A percentile compares a stretch with the other conserved stretches of the same genome.
Evolutionary conservation across 2,113 vertebrate genomes (phyloP).

Genomic region (Labeo rohita): DNA sequence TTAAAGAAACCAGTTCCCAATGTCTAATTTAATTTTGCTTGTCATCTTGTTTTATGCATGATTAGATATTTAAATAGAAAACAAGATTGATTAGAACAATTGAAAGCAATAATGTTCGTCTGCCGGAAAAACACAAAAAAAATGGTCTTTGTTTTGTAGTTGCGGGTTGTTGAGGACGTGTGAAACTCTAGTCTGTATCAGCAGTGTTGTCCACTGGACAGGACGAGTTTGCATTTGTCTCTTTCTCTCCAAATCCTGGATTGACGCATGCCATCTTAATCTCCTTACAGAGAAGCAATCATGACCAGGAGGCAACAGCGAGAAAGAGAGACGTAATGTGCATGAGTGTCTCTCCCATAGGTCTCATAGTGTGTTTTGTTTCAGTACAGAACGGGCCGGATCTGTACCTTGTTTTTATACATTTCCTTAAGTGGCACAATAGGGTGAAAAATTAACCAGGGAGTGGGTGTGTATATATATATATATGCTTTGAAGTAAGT

Average conservation of each 20-base stretch:
- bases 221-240: constrained; percentile 77
- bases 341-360: constrained; percentile 19
- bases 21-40: neutral
- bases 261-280: constrained; percentile 87
- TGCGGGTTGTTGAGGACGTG: constrained; percentile 32
- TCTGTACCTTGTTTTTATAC: neutral
- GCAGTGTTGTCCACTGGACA: constrained; percentile 62
- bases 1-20: neutral
- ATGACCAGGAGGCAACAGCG: constrained; percentile 55
- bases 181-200: constrained; percentile 15
- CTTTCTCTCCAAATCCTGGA: constrained; percentile 82
- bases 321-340: constrained; percentile 12
- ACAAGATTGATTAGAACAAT: neutral
- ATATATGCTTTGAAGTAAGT: neutral
- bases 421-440: neutral
- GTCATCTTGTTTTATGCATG: neutral
- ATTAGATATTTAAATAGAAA: neutral
- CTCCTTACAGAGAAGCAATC: constrained; percentile 85
- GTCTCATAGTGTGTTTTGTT: neutral
- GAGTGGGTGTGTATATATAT: no score
- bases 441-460: no score
- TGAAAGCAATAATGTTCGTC: neutral
- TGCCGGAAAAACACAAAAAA: neutral
- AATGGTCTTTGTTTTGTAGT: neutral
- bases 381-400: neutral